These are phyloP conservation scores for Synergus umbraculus DNA, from an alignment of 2,888 invertebrate genomes.

Conservation along the genomic window DNA sequence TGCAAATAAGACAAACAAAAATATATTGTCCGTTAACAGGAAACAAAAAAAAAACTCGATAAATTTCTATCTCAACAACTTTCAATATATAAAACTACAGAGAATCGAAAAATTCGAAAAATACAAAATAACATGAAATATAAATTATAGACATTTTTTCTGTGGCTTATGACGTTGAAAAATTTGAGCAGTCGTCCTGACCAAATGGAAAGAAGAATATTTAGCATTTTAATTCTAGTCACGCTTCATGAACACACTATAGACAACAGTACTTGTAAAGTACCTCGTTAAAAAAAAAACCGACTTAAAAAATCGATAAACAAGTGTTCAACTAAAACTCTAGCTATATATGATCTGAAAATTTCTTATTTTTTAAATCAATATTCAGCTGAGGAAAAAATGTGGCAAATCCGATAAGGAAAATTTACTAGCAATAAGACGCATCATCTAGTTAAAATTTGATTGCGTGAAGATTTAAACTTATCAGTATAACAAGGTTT, in stretches of 20 bases:
- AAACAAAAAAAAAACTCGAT: not conserved
- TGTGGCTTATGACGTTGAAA: not conserved
- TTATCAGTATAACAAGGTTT: not conserved
- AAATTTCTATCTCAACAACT: not conserved
- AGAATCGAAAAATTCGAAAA: too few species aligned
- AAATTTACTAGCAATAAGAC: not conserved
- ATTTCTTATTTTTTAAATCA: not conserved
- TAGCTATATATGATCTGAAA: not conserved
- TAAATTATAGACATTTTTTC: not conserved
- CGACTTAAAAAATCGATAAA: conserved; percentile 3
- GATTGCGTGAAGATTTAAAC: not conserved
- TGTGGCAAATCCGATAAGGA: not conserved
- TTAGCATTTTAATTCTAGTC: conserved; percentile 13
- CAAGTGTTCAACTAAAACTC: conserved; percentile 10
- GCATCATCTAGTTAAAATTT: not conserved
- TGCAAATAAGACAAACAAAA: conserved; percentile 22
- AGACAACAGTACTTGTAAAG: conserved; percentile 23
- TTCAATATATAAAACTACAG: not conserved
- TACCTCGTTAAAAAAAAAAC: conserved; percentile 15
- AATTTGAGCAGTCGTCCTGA: conserved; percentile 1
- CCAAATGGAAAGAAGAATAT: not conserved
- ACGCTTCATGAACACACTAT: conserved; percentile 13
- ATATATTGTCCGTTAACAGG: conserved; percentile 13
- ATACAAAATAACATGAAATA: not conserved
- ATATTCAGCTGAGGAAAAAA: not conserved